Conservation (phyloP, 2,888 invertebrate species). For the Athalia rosae region DNA sequence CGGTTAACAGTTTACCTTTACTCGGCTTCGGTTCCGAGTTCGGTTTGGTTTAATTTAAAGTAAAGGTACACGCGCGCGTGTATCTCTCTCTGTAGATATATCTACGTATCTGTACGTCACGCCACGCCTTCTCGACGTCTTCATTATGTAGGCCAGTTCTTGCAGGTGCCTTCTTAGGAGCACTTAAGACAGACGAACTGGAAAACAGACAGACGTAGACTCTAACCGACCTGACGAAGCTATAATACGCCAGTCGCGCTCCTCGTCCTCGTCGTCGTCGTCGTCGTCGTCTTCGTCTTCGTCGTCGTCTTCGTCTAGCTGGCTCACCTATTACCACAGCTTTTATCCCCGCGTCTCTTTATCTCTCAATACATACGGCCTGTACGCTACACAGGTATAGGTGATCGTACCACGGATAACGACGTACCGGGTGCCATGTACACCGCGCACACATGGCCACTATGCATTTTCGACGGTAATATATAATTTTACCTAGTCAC, state of each 20-base stretch:
- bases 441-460: too few relatives aligned
- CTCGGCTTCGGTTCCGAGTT: too few relatives aligned
- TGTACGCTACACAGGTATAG: background rate
- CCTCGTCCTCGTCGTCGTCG: too few relatives aligned
- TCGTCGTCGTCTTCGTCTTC: too few relatives aligned
- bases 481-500: conserved; percentile 61
- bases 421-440: background rate
- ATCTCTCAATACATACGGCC: background rate
- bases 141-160: conserved; percentile 66
- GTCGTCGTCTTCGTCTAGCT: background rate
- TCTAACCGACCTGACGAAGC: background rate
- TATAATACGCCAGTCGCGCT: background rate
- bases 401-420: background rate
- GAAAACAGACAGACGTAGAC: conserved; percentile 1
- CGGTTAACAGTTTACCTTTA: too few relatives aligned
- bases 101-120: conserved; percentile 16
- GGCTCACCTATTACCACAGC: background rate
- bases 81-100: background rate
- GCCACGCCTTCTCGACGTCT: conserved; percentile 61
- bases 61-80: background rate
- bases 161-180: conserved; percentile 65
- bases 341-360: background rate
- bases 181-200: conserved; percentile 51
- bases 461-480: conserved; percentile 1
- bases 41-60: background rate